Percentiles rank a stretch among this genome's conserved stretches.
phyloP scores from a whole-genome alignment of 2,113 vertebrate species.

The Ceyx cyanopectus region DNA sequence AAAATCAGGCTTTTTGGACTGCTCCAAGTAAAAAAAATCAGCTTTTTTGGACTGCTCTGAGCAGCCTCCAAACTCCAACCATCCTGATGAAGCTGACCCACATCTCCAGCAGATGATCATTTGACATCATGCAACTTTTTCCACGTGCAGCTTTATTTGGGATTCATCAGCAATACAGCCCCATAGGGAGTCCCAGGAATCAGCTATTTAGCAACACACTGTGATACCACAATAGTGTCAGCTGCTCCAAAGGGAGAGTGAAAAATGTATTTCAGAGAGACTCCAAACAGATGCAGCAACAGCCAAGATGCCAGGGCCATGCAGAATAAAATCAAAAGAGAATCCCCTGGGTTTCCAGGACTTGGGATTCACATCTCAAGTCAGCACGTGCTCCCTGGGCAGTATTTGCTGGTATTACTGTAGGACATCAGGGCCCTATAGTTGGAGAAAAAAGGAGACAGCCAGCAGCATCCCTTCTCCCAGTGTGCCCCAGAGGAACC shows the following conservation, averaged over 20 bases:
- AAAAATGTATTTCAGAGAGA: conserved; percentile 21
- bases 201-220: conserved; percentile 21
- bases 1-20: not conserved
- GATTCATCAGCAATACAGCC: not conserved
- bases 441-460: not conserved
- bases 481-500: not conserved
- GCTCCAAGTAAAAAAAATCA: not conserved
- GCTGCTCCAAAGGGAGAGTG: not conserved
- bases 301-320: not conserved
- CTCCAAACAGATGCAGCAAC: not conserved
- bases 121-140: not conserved
- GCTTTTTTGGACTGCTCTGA: not conserved
- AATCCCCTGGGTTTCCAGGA: not conserved
- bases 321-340: not conserved
- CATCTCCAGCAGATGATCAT: not conserved
- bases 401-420: not conserved
- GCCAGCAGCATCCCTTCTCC: not conserved
- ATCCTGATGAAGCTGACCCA: not conserved
- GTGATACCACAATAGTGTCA: conserved; percentile 40
- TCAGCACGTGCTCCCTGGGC: not conserved
- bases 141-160: not conserved
- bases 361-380: not conserved
- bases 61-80: not conserved
- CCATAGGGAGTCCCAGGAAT: not conserved
- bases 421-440: not conserved